Percentiles rank a stretch among this genome's conserved stretches.
phyloP scores from a whole-genome alignment of 53 echinoderm and acorn worm species.

The Paelopatides confundens region DNA sequence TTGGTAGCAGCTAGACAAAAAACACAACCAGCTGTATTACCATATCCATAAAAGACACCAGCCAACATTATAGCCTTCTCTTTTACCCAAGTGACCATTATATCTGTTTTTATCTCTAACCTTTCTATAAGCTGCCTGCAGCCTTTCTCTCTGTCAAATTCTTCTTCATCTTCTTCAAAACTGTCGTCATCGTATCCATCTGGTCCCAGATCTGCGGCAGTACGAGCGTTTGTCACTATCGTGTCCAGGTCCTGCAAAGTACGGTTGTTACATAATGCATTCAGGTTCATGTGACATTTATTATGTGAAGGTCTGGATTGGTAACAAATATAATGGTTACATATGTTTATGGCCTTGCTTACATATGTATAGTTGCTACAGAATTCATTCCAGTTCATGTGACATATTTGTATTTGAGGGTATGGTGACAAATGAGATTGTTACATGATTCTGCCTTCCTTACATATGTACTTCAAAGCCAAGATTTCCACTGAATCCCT shows the following conservation, averaged over 20 bases:
- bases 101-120: background rate
- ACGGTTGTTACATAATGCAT: background rate
- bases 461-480: too few species aligned
- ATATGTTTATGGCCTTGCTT: background rate
- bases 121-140: conserved; percentile 29
- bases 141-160: background rate
- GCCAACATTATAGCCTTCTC: too few species aligned
- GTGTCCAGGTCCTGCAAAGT: conserved; percentile 10
- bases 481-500: too few species aligned
- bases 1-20: too few species aligned
- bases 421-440: too few species aligned
- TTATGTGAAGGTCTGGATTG: background rate
- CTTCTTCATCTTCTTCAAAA: conserved; percentile 22
- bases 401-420: too few species aligned
- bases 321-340: too few species aligned
- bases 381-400: background rate
- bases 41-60: too few species aligned
- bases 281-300: background rate
- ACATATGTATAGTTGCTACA: background rate
- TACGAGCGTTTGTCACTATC: conserved; percentile 2
- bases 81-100: too few species aligned
- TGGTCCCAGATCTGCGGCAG: background rate
- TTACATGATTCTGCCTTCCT: too few species aligned
- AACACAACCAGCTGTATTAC: too few species aligned
- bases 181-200: conserved; percentile 55